Conservation (phyloP, 1,140 invertebrate species). For the Pachypsylla venusta region DNA sequence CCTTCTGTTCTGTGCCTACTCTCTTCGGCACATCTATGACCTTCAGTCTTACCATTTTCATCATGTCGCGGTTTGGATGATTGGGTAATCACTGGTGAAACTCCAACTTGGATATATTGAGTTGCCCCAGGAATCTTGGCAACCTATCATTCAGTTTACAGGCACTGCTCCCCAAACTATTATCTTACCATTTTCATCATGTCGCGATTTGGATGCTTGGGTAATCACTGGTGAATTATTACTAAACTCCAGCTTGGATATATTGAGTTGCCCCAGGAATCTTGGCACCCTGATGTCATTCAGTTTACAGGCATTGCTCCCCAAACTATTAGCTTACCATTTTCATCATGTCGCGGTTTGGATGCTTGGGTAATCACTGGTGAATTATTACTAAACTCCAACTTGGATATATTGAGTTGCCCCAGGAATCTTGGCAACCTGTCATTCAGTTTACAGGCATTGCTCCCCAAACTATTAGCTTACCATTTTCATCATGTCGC, state of each 20-base stretch:
- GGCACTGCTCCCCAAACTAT: too few species aligned
- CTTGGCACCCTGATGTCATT: conserved; percentile 69
- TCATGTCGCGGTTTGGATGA: conserved; percentile 55
- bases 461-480: background rate
- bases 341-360: conserved; percentile 67
- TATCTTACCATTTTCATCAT: conserved; percentile 44
- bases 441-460: background rate
- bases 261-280: conserved; percentile 68
- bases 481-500: conserved; percentile 46
- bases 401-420: background rate
- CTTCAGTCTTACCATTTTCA: conserved; percentile 66
- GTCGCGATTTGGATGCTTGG: conserved; percentile 48
- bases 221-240: conserved; percentile 59
- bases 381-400: conserved; percentile 39
- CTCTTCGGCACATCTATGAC: too few species aligned
- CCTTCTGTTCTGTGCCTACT: too few species aligned
- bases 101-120: background rate
- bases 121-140: too few species aligned
- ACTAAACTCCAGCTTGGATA: conserved; percentile 65
- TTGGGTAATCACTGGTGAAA: background rate
- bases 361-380: background rate
- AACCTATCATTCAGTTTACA: too few species aligned
- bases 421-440: too few species aligned
- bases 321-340: conserved; percentile 75
- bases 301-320: conserved; percentile 82